A percentile compares a stretch with the other conserved stretches of the same genome.
phyloP scores from a whole-genome alignment of 2,888 invertebrate species.

The Rotaria sp. region DNA sequence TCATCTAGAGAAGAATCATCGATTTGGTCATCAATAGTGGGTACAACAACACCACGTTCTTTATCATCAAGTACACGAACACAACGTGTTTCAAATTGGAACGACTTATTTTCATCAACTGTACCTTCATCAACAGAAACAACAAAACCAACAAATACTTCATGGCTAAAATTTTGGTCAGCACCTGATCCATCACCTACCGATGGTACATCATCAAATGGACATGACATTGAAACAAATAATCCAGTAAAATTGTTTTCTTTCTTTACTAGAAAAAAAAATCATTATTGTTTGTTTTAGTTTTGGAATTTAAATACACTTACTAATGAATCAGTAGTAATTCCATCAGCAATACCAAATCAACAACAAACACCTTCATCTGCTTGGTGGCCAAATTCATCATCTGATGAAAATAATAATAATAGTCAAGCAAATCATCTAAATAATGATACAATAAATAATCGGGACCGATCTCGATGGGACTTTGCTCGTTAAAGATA shows the following conservation, averaged over 20 bases:
- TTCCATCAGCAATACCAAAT: neutral
- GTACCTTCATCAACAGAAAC: neutral
- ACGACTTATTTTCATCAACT: neutral
- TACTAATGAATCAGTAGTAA: neutral
- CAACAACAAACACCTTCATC: neutral
- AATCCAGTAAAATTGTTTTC: neutral
- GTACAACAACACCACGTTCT: neutral
- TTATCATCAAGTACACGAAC: neutral
- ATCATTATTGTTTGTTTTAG: neutral
- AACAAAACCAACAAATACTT: neutral
- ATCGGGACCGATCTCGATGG: neutral
- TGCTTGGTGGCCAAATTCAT: neutral
- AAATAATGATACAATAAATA: neutral
- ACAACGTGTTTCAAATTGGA: neutral
- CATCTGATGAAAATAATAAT: constrained; percentile 8
- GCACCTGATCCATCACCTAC: neutral
- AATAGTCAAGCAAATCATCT: neutral
- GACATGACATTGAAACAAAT: neutral
- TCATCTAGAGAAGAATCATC: neutral
- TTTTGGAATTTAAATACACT: neutral
- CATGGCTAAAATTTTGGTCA: neutral
- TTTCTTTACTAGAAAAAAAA: neutral
- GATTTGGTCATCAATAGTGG: neutral
- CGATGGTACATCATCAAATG: neutral
- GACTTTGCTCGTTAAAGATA: constrained; percentile 25